Conservation (phyloP, 2,113 vertebrate species). For the Arenaria interpres region DNA sequence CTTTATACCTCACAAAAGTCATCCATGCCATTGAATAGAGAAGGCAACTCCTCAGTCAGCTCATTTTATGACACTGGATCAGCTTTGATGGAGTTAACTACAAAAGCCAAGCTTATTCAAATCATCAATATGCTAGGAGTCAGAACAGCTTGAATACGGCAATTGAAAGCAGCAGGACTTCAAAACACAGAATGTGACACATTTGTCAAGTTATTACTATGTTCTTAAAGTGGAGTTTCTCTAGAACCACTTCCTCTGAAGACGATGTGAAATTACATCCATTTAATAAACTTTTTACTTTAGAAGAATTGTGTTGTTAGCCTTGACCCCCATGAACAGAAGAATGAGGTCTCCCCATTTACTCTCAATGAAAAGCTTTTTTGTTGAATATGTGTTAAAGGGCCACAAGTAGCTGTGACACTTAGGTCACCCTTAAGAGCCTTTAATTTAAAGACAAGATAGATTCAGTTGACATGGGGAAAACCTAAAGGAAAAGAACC, state of each 20-base stretch:
- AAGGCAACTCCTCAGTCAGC: neutral
- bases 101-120: neutral
- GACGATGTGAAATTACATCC: neutral
- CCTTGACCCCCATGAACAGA: neutral
- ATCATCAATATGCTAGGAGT: neutral
- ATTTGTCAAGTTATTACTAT: neutral
- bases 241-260: neutral
- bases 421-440: constrained; percentile 42
- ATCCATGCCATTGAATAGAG: neutral
- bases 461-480: neutral
- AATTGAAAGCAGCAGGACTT: neutral
- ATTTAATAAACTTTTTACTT: constrained; percentile 8
- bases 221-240: neutral
- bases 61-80: neutral
- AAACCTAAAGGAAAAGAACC: neutral
- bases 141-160: neutral
- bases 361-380: constrained; percentile 28
- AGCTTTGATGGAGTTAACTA: neutral
- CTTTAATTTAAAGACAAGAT: constrained; percentile 30
- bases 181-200: neutral
- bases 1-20: neutral
- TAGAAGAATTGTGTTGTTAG: neutral
- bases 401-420: constrained; percentile 44
- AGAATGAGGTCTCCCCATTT: constrained; percentile 18
- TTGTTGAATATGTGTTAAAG: constrained; percentile 19